Percentiles rank a stretch among this genome's conserved stretches.
Conservation (phyloP, 2,113 vertebrate species). For the Microtus richardsoni region DNA sequence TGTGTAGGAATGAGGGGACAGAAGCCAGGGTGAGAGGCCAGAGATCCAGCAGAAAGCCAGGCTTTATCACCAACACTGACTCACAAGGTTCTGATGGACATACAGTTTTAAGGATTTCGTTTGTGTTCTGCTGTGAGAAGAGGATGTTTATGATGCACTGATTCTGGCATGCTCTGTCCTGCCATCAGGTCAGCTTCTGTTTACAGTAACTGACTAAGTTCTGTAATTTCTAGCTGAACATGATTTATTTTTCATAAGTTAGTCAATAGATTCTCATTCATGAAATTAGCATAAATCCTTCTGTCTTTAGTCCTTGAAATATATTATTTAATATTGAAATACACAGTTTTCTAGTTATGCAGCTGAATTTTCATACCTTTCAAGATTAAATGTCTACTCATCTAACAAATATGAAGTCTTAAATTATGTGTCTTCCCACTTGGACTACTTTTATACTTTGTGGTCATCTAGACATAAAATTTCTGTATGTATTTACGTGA, state of each 20-base stretch:
- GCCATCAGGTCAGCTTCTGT: background rate
- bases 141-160: background rate
- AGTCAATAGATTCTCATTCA: background rate
- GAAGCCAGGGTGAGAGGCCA: background rate
- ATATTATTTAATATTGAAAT: background rate
- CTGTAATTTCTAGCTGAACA: background rate
- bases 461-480: background rate
- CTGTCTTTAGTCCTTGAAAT: no score
- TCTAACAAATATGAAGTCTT: background rate
- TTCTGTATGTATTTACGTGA: background rate
- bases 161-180: background rate
- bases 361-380: background rate
- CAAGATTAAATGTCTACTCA: background rate
- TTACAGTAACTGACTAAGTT: background rate
- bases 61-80: background rate
- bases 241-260: background rate
- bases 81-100: background rate
- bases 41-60: background rate
- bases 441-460: background rate
- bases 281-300: background rate
- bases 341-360: background rate
- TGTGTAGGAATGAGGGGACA: background rate
- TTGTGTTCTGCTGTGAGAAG: background rate
- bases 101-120: background rate
- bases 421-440: background rate